phyloP scores from a whole-genome alignment of 1,140 invertebrate genomes.

The Diorhabda elongata region DNA sequence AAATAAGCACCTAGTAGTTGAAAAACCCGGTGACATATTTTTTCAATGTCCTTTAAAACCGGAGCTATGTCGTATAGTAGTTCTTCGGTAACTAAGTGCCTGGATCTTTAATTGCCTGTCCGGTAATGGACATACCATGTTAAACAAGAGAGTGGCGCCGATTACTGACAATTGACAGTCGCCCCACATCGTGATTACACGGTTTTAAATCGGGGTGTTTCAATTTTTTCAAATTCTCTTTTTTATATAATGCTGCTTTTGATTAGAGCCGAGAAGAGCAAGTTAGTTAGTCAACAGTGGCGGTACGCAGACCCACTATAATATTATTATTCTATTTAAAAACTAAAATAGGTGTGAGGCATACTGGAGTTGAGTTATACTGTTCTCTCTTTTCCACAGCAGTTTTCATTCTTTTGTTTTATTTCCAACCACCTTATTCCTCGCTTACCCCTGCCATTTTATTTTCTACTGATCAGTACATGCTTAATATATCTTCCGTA shows the following conservation, averaged over 20 bases:
- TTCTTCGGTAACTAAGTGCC: conserved; percentile 44
- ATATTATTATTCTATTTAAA: too few relatives aligned
- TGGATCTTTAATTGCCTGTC: conserved; percentile 46
- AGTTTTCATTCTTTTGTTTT: too few relatives aligned
- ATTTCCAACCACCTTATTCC: too few relatives aligned
- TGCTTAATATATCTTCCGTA: too few relatives aligned
- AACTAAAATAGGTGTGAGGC: too few relatives aligned
- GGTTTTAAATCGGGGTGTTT: conserved; percentile 26
- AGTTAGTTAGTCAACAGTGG: neutral
- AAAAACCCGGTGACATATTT: conserved; percentile 31
- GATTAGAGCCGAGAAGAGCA: conserved; percentile 5
- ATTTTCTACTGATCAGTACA: too few relatives aligned
- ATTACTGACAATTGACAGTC: conserved; percentile 41
- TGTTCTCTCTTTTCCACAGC: too few relatives aligned
- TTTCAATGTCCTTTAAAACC: conserved; percentile 44
- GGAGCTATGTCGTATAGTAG: conserved; percentile 43
- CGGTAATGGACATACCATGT: conserved; percentile 47
- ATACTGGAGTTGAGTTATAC: too few relatives aligned
- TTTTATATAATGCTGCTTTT: conserved; percentile 14
- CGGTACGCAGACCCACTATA: too few relatives aligned
- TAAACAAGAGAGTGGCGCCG: conserved; percentile 44
- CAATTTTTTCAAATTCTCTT: conserved; percentile 14
- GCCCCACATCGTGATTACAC: conserved; percentile 41
- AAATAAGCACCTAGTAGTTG: conserved; percentile 18
- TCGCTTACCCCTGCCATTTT: too few relatives aligned